These are phyloP conservation scores for Eueremaeus valkanovi DNA, from an alignment of 2,888 invertebrate genomes.

Conservation along the genomic window DNA sequence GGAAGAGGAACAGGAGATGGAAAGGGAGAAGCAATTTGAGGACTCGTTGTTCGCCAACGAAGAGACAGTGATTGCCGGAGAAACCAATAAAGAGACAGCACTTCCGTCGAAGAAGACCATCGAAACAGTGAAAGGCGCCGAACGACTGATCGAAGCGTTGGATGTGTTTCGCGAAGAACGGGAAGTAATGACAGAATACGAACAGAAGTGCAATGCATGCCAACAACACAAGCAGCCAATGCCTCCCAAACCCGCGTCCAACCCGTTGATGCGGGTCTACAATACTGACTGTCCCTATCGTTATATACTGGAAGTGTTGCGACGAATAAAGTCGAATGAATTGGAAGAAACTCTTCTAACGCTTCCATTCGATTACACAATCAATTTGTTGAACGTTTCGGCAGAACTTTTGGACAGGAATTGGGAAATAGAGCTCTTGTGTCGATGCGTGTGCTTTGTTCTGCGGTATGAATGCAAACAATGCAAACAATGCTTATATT, in stretches of 20 bases:
- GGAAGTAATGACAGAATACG: slow-evolving; percentile 50
- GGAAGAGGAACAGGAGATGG: slow-evolving; percentile 79
- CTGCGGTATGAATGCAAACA: slow-evolving; percentile 40
- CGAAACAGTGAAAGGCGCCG: slow-evolving; percentile 83
- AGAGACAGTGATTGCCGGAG: slow-evolving; percentile 52
- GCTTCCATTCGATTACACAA: slow-evolving; percentile 75
- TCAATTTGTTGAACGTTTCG: slow-evolving; percentile 69
- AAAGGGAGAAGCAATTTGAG: slow-evolving; percentile 65
- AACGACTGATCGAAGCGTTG: slow-evolving; percentile 84
- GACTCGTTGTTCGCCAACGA: slow-evolving; percentile 51
- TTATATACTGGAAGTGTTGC: slow-evolving; percentile 74
- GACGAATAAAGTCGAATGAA: slow-evolving; percentile 77
- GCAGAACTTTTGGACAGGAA: slow-evolving; percentile 65
- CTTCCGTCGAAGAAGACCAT: slow-evolving; percentile 83
- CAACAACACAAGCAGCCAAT: slow-evolving; percentile 45
- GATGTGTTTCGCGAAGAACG: slow-evolving; percentile 65
- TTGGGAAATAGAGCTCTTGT: slow-evolving; percentile 69
- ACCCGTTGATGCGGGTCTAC: slow-evolving; percentile 77
- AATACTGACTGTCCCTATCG: slow-evolving; percentile 68
- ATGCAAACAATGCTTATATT: background rate
- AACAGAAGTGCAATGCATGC: slow-evolving; percentile 38
- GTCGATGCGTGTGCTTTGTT: slow-evolving; percentile 70
- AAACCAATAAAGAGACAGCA: slow-evolving; percentile 67
- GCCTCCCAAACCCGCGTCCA: slow-evolving; percentile 60
- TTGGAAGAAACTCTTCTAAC: slow-evolving; percentile 82